Evolutionary conservation across 2,797 vertebrate species (phyloP), one percentile per base, ranked within the genome.

Genomic region (Epinephelus malabaricus): DNA sequence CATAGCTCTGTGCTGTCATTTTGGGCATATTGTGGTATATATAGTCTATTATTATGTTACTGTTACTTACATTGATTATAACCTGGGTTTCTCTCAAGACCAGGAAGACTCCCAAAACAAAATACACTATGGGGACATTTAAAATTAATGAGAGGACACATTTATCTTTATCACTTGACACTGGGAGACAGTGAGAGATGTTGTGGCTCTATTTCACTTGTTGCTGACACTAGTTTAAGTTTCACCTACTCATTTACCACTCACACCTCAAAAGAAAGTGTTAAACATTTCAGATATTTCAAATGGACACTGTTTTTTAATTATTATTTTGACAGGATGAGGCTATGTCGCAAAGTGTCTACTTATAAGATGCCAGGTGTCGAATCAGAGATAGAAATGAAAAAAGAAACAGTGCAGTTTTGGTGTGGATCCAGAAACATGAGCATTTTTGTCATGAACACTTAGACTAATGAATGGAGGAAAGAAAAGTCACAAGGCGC

Each of bases 101-200:
- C n/a, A 65, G 14, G 25, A 34, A 34, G 34, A 34, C 34, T 15
- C 50, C 21, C 27, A 30, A 30, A 49, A 21, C 51, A 60, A 67
- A 74, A 68, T 23, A 73, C 60, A 56, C 25, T 76, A 6, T 23
- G 27, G 14, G 58, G 30, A 15, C 12, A 56, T 78, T 53, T 45
- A 30, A 47, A 79, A 56, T 63, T 3, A 69, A 70, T 79, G 74
- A 81, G n/a, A 12, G 14, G 43, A 27, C 60, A 69, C 59, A n/a
- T 69, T 78, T 47, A 21, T 70, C 71, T 17, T 73, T 15, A 64
- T 40, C 21, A 14, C n/a, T 23, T 38, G n/a, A 82, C 45, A 66
- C 14, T 50, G 15, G 54, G 51, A 56, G 47, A 82, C 49, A 70
- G 17, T 73, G 18, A 47, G 25, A 66, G n/a, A 53, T 63, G 23